Base-by-base conservation (phyloP, 1,140 invertebrate species). In the Ephestia elutella region DNA sequence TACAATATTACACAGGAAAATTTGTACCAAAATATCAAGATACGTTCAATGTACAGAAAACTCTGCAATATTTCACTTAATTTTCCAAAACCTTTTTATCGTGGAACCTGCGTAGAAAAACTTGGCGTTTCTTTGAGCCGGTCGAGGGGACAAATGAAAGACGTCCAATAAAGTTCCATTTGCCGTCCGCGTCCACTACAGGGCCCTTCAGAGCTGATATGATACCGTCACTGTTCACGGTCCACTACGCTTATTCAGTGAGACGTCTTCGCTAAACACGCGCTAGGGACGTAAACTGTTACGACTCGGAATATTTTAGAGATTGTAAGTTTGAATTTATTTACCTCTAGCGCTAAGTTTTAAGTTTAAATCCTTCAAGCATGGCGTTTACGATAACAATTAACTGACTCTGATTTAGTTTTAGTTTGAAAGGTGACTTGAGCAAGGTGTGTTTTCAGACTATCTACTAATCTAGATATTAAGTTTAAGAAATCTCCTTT, bases 101-200 rank as follows among this genome's bases (percentile, higher is more conserved):
- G 13, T 44, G 13, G 38, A 44, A 17, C 5, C 13, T 44, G 13
- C 1, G 50, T 25, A 3, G 13, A 13, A 10, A 25, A 53, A 53
- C 8, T 53, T 21, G 19, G 7, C 21, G n/a, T 21, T 21, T 21
- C 50, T 53, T 25, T 53, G 18, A 50, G 25, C 25, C n/a, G 20
- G 21, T 49, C 5, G 51, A 38, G 54, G 19, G 49, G 25, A 67
- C 66, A 75, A 76, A 78, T 73, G 74, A 79, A 74, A 82, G 75
- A 75, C 70, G 75, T 80, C 80, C 77, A 84, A 86, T 84, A 83
- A 82, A 82, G 77, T 83, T 83, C 77, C 75, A 87, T 86, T 86
- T 80, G 63, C 54, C 70, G 74, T 80, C 75, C 71, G 69, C 62
- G 70, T 54, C 63, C 57, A 66, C 64, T 69, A 68, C 65, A 66